phyloP scores from a whole-genome alignment of 2,888 invertebrate genomes.

The Phyto melanocephala region DNA sequence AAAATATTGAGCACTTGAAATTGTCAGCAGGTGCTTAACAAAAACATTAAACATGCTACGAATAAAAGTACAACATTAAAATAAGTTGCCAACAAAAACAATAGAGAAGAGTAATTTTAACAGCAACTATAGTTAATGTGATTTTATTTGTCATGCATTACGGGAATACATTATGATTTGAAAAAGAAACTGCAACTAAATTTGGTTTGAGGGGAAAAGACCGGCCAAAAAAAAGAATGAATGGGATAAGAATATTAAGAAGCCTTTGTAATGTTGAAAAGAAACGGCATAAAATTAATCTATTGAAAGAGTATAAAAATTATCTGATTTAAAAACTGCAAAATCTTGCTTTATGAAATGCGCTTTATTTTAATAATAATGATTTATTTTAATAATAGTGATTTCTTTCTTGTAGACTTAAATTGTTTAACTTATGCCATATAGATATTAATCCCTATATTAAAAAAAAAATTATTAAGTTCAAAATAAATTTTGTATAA shows the following conservation, averaged over 20 bases:
- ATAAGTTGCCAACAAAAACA: constrained; percentile 39
- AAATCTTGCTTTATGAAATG: too few relatives aligned
- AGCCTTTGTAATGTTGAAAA: not conserved
- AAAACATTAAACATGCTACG: constrained; percentile 67
- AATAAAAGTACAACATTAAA: constrained; percentile 30
- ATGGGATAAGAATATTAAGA: not conserved
- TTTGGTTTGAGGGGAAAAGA: not conserved
- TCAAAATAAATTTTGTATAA: too few relatives aligned
- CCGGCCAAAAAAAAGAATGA: not conserved
- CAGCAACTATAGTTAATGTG: constrained; percentile 54
- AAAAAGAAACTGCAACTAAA: constrained; percentile 11
- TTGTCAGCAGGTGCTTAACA: constrained; percentile 78
- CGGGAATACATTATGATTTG: constrained; percentile 52
- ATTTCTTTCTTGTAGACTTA: too few relatives aligned
- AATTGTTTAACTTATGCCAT: too few relatives aligned
- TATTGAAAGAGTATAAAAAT: constrained; percentile 31
- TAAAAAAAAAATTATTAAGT: too few relatives aligned
- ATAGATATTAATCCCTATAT: too few relatives aligned
- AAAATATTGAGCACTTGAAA: constrained; percentile 73
- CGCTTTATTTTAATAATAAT: too few relatives aligned
- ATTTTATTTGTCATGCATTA: constrained; percentile 63
- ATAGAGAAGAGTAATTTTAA: constrained; percentile 48
- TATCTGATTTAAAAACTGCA: too few relatives aligned
- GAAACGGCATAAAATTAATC: constrained; percentile 33
- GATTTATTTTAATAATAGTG: too few relatives aligned